Conservation (phyloP, 2,113 vertebrate species). For the Catharus minimus region DNA sequence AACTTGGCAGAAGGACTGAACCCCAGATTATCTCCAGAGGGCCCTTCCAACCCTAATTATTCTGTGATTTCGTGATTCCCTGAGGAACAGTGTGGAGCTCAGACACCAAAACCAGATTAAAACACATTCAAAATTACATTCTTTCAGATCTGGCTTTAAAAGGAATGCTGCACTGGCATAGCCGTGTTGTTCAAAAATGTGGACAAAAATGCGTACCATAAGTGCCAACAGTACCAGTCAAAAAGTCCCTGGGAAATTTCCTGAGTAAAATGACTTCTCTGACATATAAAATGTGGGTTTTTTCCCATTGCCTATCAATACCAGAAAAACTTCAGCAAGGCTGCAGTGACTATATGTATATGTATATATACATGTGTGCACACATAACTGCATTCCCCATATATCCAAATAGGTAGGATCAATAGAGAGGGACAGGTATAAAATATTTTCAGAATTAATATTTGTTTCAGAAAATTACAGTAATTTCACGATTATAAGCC, state of each 20-base stretch:
- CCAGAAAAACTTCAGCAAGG: neutral
- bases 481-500: no score
- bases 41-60: neutral
- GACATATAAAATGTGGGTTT: neutral
- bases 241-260: neutral
- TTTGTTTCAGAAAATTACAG: neutral
- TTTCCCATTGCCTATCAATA: neutral
- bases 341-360: neutral
- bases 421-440: neutral
- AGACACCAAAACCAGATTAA: neutral
- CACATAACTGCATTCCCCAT: neutral
- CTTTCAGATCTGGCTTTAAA: neutral
- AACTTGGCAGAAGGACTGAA: neutral
- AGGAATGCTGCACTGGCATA: neutral
- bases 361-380: neutral
- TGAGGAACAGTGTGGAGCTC: neutral
- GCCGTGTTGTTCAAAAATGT: neutral
- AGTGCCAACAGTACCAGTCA: neutral
- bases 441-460: neutral
- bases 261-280: neutral
- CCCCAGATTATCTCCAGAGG: neutral
- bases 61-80: neutral
- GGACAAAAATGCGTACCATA: fast-evolving
- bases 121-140: neutral
- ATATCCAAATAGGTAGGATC: neutral